Conservation (phyloP, 2,113 vertebrate genomes). For the Smithornis capensis region DNA sequence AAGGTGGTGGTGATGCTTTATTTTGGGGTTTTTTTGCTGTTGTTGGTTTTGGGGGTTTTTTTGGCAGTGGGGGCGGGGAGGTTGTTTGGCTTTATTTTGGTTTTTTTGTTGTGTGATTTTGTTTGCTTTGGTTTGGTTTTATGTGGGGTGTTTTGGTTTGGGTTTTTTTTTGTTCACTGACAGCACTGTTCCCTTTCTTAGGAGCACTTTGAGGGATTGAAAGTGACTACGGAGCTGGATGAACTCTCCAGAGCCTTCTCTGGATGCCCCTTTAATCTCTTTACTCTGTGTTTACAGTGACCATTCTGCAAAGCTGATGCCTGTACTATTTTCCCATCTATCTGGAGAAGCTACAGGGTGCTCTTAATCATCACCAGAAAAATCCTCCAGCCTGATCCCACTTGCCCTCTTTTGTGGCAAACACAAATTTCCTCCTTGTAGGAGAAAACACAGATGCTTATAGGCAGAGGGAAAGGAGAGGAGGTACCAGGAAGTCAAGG, state of each 20-base stretch:
- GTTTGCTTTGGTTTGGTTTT: not conserved
- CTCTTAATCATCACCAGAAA: not conserved
- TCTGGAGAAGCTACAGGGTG: not conserved
- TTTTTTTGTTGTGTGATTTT: no score
- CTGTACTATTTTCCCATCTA: fast-evolving
- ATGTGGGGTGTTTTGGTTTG: no score
- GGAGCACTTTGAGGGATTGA: not conserved
- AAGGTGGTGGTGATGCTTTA: no score
- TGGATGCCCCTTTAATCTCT: not conserved
- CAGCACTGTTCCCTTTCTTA: not conserved
- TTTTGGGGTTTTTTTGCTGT: not conserved
- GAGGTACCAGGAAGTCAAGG: not conserved
- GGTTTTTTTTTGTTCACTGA: not conserved
- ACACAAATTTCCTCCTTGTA: not conserved
- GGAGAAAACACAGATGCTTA: not conserved
- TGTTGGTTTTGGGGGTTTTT: no score
- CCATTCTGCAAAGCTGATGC: not conserved
- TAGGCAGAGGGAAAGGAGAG: not conserved
- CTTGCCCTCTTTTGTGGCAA: fast-evolving
- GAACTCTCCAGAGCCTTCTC: not conserved
- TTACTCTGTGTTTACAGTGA: not conserved
- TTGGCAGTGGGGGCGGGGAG: no score
- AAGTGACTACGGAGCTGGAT: not conserved
- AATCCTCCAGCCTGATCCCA: not conserved
- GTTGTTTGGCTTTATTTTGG: no score